Evolutionary conservation across 1,140 invertebrate species (phyloP), one percentile per base, ranked within the genome.

Genomic region (Chironomus tepperi): DNA sequence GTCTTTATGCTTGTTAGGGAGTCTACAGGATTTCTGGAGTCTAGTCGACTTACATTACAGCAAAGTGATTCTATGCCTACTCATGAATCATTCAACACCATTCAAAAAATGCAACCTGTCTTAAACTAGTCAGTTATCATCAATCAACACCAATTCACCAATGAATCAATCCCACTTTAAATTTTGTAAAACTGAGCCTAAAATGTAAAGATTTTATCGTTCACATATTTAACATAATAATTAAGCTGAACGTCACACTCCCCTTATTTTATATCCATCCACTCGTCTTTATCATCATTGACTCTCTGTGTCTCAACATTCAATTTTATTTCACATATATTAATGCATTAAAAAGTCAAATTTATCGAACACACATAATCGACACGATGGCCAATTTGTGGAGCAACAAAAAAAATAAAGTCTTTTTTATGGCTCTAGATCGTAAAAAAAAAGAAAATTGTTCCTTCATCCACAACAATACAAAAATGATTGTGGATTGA

Each of bases 361-460:
- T 57, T 57, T 57, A 57, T 57, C n/a, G 5, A 2, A 34, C 24
- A 34, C 1, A 34, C 24, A 57, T n/a, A 57, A n/a, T 57, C 47
- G 47, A n/a, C 47, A 57, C 47, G 47, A 57, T 57, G 47, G 47
- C 47, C 12, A 57, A 57, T 57, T 57, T 57, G 47, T 57, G 47
- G n/a, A n/a, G 24, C 24, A 34, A n/a, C n/a, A n/a, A n/a, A n/a
- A 1, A 34, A 34, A 34, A 34, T 34, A 34, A 34, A 34, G 24
- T 34, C 5, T 34, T 34, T 34, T 34, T 34, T 34, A 34, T 57
- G 10, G 10, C n/a, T 12, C 47, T 57, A 5, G 43, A 47, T 47
- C 47, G 12, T 12, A n/a, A 57, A 57, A 57, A 57, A 57, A n/a
- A n/a, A n/a, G n/a, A n/a, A n/a, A n/a, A n/a, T n/a, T n/a, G n/a